Evolutionary conservation across 2,113 vertebrate species (phyloP).

Genomic region (Muscicapa adusta): DNA sequence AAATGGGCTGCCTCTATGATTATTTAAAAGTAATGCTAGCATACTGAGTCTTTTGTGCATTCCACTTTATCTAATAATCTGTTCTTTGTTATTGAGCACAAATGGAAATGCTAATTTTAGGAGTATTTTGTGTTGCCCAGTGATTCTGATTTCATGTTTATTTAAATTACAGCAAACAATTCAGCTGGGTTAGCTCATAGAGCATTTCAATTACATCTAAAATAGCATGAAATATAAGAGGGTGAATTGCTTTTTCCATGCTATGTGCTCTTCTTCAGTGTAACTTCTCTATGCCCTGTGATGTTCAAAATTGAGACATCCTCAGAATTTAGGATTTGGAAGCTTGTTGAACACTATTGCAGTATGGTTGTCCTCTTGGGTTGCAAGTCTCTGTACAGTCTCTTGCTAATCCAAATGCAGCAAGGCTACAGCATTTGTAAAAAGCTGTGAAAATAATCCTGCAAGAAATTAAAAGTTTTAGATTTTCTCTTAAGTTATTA

Average conservation of each 20-base stretch:
- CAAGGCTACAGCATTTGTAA: neutral
- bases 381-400: neutral
- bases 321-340: conserved; percentile 1
- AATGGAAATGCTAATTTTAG: neutral
- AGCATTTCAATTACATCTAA: neutral
- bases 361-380: neutral
- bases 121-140: neutral
- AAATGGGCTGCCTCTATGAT: neutral
- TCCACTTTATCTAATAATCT: neutral
- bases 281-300: neutral
- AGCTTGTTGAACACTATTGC: conserved; percentile 3
- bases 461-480: neutral
- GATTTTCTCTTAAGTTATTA: neutral
- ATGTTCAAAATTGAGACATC: neutral
- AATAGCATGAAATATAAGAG: neutral
- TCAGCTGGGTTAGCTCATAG: neutral
- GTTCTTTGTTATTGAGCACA: neutral
- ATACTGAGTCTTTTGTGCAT: neutral
- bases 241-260: neutral
- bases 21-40: neutral
- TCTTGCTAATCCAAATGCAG: neutral
- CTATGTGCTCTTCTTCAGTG: neutral
- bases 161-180: neutral
- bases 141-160: neutral
- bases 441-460: neutral